These are phyloP conservation scores for Bolinopsis microptera DNA, from an alignment of 37 sponge, comb jelly and placozoan genomes.

Conservation along the genomic window DNA sequence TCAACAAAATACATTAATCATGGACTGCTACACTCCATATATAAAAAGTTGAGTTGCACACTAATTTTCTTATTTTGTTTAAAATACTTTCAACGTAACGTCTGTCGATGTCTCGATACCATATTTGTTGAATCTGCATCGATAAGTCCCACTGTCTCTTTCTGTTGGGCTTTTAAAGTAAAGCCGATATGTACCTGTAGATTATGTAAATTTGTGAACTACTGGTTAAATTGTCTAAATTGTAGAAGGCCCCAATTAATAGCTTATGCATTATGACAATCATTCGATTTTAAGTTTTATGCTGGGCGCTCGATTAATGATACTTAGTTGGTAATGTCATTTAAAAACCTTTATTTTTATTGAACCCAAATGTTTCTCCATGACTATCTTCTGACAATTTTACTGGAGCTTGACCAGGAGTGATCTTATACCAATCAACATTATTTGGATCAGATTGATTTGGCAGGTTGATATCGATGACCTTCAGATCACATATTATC, in stretches of 20 bases:
- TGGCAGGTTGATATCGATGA: not conserved
- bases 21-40: no score
- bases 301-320: no score
- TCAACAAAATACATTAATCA: no score
- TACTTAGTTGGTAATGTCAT: no score
- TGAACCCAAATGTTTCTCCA: not conserved
- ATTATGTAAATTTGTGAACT: not conserved
- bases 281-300: not conserved
- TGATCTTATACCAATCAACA: not conserved
- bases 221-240: no score
- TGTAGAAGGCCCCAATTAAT: no score
- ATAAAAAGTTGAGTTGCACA: no score
- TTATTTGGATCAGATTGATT: not conserved
- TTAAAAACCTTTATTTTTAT: not conserved
- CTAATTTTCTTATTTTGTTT: no score
- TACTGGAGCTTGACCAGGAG: not conserved
- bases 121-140: not conserved
- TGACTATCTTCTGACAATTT: not conserved
- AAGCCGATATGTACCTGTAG: not conserved
- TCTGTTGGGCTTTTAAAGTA: not conserved
- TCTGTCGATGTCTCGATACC: not conserved
- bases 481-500: not conserved
- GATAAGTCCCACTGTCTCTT: not conserved
- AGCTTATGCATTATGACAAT: no score
- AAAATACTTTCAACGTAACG: not conserved